Evolutionary conservation across 2,113 vertebrate species (phyloP).

Genomic region (Datnioides undecimradiatus): DNA sequence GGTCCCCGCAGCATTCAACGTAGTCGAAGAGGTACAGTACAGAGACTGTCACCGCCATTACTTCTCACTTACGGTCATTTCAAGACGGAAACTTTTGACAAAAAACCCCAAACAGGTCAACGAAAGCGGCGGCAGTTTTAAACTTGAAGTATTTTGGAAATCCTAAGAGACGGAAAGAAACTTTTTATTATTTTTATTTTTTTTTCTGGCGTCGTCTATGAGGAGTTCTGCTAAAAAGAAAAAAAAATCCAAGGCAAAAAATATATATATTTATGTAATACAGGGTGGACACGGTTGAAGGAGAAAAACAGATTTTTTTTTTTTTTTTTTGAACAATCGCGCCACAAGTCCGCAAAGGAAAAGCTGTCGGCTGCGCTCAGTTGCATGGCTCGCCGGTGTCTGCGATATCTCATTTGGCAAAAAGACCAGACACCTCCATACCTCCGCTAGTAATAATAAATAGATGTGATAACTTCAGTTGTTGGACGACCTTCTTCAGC

Average conservation of each 20-base stretch:
- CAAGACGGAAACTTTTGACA: slow-evolving; percentile 72
- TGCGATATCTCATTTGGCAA: slow-evolving; percentile 40
- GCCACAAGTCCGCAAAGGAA: slow-evolving; percentile 65
- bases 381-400: slow-evolving; percentile 57
- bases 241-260: slow-evolving; percentile 62
- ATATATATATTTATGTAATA: slow-evolving; percentile 18
- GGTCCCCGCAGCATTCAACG: slow-evolving; percentile 86
- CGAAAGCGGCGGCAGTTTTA: slow-evolving; percentile 52
- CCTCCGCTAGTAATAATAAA: slow-evolving; percentile 71
- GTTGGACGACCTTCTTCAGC: slow-evolving; percentile 72
- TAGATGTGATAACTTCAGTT: slow-evolving; percentile 80
- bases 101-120: slow-evolving; percentile 61
- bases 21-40: slow-evolving; percentile 74
- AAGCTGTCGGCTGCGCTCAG: slow-evolving; percentile 40
- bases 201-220: slow-evolving; percentile 61
- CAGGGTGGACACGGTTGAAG: slow-evolving; percentile 53
- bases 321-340: slow-evolving; percentile 48
- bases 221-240: slow-evolving; percentile 59
- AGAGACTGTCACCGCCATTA: slow-evolving; percentile 78
- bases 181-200: slow-evolving; percentile 30
- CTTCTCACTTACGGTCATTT: slow-evolving; percentile 76
- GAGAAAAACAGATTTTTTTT: slow-evolving; percentile 53
- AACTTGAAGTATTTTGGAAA: slow-evolving; percentile 66
- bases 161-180: slow-evolving; percentile 70
- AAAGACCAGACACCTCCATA: slow-evolving; percentile 55